Conservation (phyloP, 2,113 vertebrate genomes). For the Puffinus mauretanicus region DNA sequence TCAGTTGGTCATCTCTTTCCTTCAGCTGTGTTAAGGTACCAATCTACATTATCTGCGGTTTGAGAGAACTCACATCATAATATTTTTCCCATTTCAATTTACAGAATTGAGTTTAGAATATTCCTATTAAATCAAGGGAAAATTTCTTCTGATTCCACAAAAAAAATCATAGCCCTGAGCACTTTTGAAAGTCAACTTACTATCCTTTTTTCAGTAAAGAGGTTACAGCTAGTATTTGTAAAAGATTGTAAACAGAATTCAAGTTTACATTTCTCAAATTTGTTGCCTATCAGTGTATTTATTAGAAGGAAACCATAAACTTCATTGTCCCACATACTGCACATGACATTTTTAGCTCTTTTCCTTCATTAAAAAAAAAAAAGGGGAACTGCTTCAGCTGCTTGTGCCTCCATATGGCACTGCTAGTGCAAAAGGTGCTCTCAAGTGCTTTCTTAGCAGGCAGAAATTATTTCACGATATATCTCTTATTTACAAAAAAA, state of each 20-base stretch:
- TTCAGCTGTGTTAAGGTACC: neutral
- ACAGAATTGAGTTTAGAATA: neutral
- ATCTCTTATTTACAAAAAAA: neutral
- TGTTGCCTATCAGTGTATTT: neutral
- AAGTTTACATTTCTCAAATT: neutral
- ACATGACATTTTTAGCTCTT: neutral
- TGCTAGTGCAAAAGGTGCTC: neutral
- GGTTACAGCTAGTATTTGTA: neutral
- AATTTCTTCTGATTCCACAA: neutral
- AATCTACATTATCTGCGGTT: neutral
- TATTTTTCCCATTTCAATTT: neutral
- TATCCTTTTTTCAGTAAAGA: neutral
- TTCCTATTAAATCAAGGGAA: neutral
- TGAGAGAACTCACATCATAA: neutral
- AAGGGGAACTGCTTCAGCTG: rapidly evolving
- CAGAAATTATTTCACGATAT: neutral
- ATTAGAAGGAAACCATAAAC: neutral
- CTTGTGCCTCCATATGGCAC: neutral
- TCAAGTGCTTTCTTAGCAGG: neutral
- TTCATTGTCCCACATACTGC: neutral
- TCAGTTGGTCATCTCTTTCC: neutral
- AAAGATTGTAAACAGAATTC: neutral
- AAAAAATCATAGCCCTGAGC: rapidly evolving
- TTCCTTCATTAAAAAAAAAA: neutral
- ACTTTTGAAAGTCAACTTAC: neutral